Base-by-base conservation (phyloP, 1,140 invertebrate genomes). In the Trissolcus basalis region DNA sequence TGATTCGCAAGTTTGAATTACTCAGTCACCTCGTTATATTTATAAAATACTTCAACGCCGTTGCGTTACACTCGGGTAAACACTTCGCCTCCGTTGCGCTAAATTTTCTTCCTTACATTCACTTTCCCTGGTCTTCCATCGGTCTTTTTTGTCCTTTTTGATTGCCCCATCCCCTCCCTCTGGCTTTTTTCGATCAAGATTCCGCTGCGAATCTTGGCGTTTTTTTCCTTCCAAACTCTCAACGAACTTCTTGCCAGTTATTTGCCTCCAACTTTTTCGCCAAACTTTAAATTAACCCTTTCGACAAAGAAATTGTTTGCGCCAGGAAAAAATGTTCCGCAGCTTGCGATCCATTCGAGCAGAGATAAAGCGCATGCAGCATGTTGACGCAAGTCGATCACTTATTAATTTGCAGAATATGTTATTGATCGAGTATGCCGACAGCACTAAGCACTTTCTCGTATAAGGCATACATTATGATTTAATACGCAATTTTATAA, bases 271-370 rank as follows among this genome's bases (percentile, higher is more conserved):
- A 65, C 54, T 65, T 72, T 19, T 58, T 54, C 12, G 6, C 4
- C 19, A 12, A 69, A 68, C 51, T 75, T 75, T 69, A 63, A 68
- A 76, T 76, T 70, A 76, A 76, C 73, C 67, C 73, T 76, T 76
- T 76, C 41, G 27, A 19, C 33, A 54, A 43, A 49, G 59, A 67
- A 65, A 65, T 70, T 76, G 55, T 70, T 70, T 70, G 65, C 48
- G 16, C 51, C 51, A 43, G 56, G 39, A 11, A 43, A 64, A 63
- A 63, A 71, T 49, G 44, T 43, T 58, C 35, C 61, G 19, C 15
- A 19, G 39, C 7, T 13, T 15, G 19, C 43, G 33, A 49, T 27
- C 47, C 54, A 45, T 41, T 13, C 50, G 44, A 44, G 32, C 69
- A 58, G 51, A 64, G 7, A 44, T 45, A 19, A 51, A 63, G 53